Percentiles rank a stretch among this genome's conserved stretches.
These are phyloP conservation scores for Hexactinellida sp. DNA, from an alignment of 37 sponge, comb jelly and placozoan species.

Conservation along the genomic window DNA sequence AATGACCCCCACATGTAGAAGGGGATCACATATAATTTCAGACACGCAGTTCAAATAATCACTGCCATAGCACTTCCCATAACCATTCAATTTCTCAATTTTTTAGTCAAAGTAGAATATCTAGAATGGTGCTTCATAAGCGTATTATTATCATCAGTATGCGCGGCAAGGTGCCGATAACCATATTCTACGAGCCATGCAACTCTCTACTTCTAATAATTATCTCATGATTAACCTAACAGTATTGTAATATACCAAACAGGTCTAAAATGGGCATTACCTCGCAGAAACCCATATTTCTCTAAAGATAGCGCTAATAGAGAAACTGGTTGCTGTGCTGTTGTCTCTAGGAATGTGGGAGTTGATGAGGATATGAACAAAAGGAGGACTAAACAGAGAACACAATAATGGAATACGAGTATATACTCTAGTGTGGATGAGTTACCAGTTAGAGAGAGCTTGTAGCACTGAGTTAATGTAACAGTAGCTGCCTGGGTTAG, in stretches of 20 bases:
- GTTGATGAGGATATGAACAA: slow-evolving; percentile 52
- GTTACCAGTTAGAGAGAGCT: slow-evolving; percentile 75
- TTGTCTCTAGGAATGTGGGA: slow-evolving; percentile 15
- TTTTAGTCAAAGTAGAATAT: too few relatives aligned
- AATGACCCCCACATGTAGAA: too few relatives aligned
- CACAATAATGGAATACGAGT: not conserved
- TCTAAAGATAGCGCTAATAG: slow-evolving; percentile 34
- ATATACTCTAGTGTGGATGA: not conserved
- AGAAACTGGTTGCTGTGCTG: not conserved
- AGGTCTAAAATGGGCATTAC: slow-evolving; percentile 20
- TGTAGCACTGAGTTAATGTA: slow-evolving; percentile 71
- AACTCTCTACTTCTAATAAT: too few relatives aligned
- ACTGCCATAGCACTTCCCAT: too few relatives aligned
- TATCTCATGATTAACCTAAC: too few relatives aligned
- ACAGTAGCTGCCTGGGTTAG: slow-evolving; percentile 71
- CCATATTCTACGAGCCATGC: too few relatives aligned
- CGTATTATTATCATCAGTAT: too few relatives aligned
- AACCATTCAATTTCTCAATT: too few relatives aligned
- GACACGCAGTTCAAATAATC: too few relatives aligned
- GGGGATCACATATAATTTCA: too few relatives aligned
- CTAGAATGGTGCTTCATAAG: too few relatives aligned
- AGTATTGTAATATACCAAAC: not conserved
- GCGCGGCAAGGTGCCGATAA: too few relatives aligned
- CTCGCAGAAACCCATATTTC: slow-evolving; percentile 52
- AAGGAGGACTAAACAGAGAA: slow-evolving; percentile 38